These are phyloP conservation scores for Silurus asotus DNA, from an alignment of 2,113 vertebrate species.

Conservation along the genomic window DNA sequence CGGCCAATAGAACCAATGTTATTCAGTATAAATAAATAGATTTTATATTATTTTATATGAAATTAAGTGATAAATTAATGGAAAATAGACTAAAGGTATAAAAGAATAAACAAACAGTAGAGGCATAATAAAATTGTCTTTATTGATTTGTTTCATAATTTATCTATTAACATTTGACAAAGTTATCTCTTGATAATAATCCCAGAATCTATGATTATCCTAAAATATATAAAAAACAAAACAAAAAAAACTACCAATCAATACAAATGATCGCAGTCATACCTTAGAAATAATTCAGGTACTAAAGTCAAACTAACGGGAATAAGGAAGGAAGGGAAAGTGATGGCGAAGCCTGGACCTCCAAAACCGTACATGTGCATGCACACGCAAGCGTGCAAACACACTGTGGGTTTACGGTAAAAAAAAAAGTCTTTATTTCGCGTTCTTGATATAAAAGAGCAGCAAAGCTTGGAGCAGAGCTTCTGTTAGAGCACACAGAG, in stretches of 20 bases:
- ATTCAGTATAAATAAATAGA: too few relatives aligned
- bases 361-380: background rate
- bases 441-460: slow-evolving; percentile 38
- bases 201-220: too few relatives aligned
- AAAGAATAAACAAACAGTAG: too few relatives aligned
- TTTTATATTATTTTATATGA: too few relatives aligned
- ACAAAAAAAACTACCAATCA: too few relatives aligned
- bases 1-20: background rate
- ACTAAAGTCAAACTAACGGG: background rate
- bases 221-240: too few relatives aligned
- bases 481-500: slow-evolving; percentile 34
- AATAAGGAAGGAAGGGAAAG: background rate
- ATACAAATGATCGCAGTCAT: background rate
- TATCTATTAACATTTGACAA: too few relatives aligned
- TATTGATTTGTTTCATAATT: too few relatives aligned
- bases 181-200: too few relatives aligned
- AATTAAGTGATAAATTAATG: too few relatives aligned
- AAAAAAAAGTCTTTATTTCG: slow-evolving; percentile 38
- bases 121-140: too few relatives aligned
- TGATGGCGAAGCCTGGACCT: background rate
- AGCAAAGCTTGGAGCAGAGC: slow-evolving; percentile 16
- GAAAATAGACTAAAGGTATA: too few relatives aligned
- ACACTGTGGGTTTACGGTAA: background rate
- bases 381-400: background rate
- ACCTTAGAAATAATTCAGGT: background rate